A percentile compares a stretch with the other conserved stretches of the same genome.
Evolutionary conservation across 2,888 invertebrate genomes (phyloP).

Genomic region (Parelbella ahira): DNA sequence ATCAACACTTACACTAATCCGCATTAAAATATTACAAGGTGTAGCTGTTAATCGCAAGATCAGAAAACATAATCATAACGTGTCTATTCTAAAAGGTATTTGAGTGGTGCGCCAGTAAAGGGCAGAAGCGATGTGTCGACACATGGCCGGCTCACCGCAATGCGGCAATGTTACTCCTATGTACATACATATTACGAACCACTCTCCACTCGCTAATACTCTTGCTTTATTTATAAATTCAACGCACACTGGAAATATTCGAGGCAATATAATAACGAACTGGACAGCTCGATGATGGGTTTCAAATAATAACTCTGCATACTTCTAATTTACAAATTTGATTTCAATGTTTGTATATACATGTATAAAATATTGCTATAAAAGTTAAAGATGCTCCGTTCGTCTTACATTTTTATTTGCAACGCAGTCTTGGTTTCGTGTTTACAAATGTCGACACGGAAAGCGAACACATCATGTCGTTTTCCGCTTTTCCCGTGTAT

Average conservation of each 20-base stretch:
- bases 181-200: conserved; percentile 65
- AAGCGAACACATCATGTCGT: conserved; percentile 11
- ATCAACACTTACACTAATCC: too few species aligned
- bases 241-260: conserved; percentile 38
- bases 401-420: conserved; percentile 5
- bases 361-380: too few species aligned
- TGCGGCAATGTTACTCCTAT: conserved; percentile 72
- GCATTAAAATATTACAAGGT: too few species aligned
- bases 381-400: too few species aligned
- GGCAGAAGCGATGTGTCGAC: conserved; percentile 73
- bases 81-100: conserved; percentile 39
- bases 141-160: conserved; percentile 70
- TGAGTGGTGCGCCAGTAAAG: conserved; percentile 54
- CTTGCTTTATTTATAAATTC: conserved; percentile 51
- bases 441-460: conserved; percentile 22
- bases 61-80: conserved; percentile 21
- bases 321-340: conserved; percentile 13
- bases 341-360: too few species aligned
- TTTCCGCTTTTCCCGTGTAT: conserved; percentile 18
- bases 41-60: conserved; percentile 8
- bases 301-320: conserved; percentile 9
- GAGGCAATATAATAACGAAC: conserved; percentile 31
- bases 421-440: conserved; percentile 15
- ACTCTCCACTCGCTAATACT: conserved; percentile 57
- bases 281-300: conserved; percentile 26